phyloP scores from a whole-genome alignment of 2,888 invertebrate species.

The Lordiphosa fenestrarum region DNA sequence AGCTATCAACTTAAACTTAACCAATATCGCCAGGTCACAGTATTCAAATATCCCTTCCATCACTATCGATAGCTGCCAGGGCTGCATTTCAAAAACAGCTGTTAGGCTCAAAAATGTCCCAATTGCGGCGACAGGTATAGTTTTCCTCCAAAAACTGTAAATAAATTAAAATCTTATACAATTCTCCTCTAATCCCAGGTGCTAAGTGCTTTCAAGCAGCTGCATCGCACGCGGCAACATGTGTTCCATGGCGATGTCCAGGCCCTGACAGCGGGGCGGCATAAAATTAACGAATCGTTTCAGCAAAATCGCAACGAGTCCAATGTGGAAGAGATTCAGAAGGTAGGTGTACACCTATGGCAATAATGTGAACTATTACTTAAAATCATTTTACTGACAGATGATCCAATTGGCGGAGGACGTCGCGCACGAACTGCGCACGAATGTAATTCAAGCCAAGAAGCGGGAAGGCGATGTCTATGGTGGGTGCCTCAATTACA shows the following conservation, averaged over 20 bases:
- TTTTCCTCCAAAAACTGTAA: not conserved
- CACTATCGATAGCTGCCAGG: not conserved
- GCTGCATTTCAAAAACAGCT: slow-evolving; percentile 8
- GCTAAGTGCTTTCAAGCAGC: slow-evolving; percentile 85
- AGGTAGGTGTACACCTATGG: slow-evolving; percentile 80
- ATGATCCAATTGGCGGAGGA: slow-evolving; percentile 85
- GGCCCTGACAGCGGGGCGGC: slow-evolving; percentile 84
- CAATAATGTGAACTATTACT: too few relatives aligned
- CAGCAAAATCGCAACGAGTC: slow-evolving; percentile 84
- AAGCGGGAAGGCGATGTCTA: slow-evolving; percentile 85
- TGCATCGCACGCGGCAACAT: slow-evolving; percentile 85
- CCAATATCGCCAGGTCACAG: too few relatives aligned
- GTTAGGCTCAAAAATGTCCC: slow-evolving; percentile 55
- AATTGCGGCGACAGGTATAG: slow-evolving; percentile 63
- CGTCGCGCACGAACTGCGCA: slow-evolving; percentile 86
- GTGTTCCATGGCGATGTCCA: slow-evolving; percentile 85
- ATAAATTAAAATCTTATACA: not conserved
- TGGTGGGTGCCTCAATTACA: slow-evolving; percentile 80
- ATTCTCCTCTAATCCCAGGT: slow-evolving; percentile 80
- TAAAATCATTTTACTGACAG: slow-evolving; percentile 79
- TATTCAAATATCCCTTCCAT: too few relatives aligned
- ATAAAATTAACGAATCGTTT: slow-evolving; percentile 89
- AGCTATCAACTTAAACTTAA: too few relatives aligned
- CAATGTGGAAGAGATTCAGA: slow-evolving; percentile 83
- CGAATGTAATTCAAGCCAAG: slow-evolving; percentile 87